Evolutionary conservation across 2,113 vertebrate genomes (phyloP).

Genomic region (Saguinus imperator): DNA sequence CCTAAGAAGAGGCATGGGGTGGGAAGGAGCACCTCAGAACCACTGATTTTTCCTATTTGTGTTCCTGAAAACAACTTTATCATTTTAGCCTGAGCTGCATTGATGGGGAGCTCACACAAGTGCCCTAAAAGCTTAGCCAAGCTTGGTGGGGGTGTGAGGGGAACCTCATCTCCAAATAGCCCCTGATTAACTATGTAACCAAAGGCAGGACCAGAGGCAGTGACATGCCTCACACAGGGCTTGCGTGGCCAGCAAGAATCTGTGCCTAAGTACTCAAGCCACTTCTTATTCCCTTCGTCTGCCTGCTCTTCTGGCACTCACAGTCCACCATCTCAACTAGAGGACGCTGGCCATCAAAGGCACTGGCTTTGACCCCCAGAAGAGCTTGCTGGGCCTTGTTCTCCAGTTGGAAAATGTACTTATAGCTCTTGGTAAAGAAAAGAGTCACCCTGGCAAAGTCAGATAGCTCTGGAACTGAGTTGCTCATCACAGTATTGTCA

Average conservation of each 20-base stretch:
- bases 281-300: not conserved
- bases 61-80: not conserved
- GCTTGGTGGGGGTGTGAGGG: not conserved
- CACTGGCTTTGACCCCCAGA: not conserved
- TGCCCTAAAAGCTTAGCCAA: not conserved
- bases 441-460: not conserved
- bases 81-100: not conserved
- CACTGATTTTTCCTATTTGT: not conserved
- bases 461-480: not conserved
- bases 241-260: not conserved
- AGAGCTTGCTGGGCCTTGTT: not conserved
- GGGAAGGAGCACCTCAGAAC: not conserved
- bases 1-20: not conserved
- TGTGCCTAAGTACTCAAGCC: not conserved
- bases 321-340: not conserved
- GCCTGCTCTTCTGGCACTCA: not conserved
- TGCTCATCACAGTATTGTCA: not conserved
- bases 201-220: not conserved
- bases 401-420: not conserved
- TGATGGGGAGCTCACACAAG: not conserved
- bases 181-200: not conserved
- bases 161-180: not conserved
- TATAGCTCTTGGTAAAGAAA: not conserved
- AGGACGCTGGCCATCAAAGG: not conserved
- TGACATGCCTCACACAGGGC: not conserved